phyloP scores from a whole-genome alignment of 2,888 invertebrate genomes.

The Sesamia inferens region DNA sequence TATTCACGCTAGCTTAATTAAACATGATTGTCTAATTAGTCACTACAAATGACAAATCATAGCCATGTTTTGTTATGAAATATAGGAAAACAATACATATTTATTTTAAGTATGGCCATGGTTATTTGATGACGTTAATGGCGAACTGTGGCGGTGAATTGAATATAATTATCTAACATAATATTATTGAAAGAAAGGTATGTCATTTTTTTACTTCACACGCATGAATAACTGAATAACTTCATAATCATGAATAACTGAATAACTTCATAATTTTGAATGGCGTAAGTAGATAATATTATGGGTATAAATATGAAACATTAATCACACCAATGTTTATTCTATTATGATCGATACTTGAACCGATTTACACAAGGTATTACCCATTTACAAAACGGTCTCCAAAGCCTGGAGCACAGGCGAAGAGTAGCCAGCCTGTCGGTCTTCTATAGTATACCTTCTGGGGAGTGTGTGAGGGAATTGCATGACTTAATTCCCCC shows the following conservation, averaged over 20 bases:
- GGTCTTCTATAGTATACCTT: too few species aligned
- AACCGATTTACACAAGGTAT: too few species aligned
- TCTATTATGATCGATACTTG: too few species aligned
- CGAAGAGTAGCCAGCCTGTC: too few species aligned
- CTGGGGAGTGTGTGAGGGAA: too few species aligned
- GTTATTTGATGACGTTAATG: constrained; percentile 9
- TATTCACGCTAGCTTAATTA: constrained; percentile 13
- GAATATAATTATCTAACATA: constrained; percentile 6
- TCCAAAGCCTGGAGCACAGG: too few species aligned
- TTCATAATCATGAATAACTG: not conserved
- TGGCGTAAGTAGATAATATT: constrained; percentile 1
- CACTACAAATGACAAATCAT: not conserved
- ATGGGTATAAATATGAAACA: not conserved
- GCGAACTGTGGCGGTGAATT: constrained; percentile 7
- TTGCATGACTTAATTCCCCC: too few species aligned
- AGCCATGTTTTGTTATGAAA: constrained; percentile 1
- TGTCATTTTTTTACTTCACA: constrained; percentile 3
- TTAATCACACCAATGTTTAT: not conserved
- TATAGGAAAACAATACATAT: constrained; percentile 16
- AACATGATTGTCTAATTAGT: constrained; percentile 11
- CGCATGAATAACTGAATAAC: not conserved
- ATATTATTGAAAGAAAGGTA: constrained; percentile 20
- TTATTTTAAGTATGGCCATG: not conserved
- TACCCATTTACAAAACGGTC: too few species aligned
- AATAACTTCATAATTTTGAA: not conserved